These are phyloP conservation scores for Siniperca knerii DNA, from an alignment of 2,113 vertebrate genomes.

Conservation along the genomic window DNA sequence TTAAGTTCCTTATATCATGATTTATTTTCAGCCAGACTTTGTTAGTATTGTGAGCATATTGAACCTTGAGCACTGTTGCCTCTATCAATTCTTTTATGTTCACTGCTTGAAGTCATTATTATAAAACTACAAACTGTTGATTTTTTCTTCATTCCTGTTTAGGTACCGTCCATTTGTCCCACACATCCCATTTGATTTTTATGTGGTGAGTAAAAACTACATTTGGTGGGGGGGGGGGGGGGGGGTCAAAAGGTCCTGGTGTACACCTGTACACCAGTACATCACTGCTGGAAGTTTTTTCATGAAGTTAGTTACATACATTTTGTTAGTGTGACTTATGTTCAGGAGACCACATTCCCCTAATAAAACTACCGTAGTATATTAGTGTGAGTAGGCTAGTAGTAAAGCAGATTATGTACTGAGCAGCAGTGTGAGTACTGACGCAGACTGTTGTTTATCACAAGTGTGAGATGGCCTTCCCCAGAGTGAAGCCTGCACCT, in stretches of 20 bases:
- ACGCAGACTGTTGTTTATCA: slow-evolving; percentile 30
- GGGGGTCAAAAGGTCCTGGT: background rate
- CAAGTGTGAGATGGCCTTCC: slow-evolving; percentile 98
- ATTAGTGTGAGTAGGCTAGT: too few relatives aligned
- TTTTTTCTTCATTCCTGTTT: slow-evolving; percentile 5
- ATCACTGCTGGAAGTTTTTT: background rate
- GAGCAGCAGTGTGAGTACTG: background rate
- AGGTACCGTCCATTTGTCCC: slow-evolving; percentile 98
- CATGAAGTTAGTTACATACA: background rate
- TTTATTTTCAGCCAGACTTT: background rate
- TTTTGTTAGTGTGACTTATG: background rate
- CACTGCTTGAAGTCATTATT: background rate
- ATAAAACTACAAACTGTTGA: background rate
- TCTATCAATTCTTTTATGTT: background rate
- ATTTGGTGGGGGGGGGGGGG: accelerated
- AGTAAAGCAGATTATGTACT: background rate
- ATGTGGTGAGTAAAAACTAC: slow-evolving; percentile 89
- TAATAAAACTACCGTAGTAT: background rate
- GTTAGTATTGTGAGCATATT: background rate
- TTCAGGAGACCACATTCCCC: background rate
- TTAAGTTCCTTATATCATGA: background rate
- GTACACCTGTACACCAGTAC: background rate
- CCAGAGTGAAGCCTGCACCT: slow-evolving; percentile 91
- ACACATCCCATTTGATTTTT: slow-evolving; percentile 98
- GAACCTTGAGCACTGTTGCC: background rate